Conservation (phyloP, 1,140 invertebrate species). For the Pachyrhynchus sulphureomaculatus region DNA sequence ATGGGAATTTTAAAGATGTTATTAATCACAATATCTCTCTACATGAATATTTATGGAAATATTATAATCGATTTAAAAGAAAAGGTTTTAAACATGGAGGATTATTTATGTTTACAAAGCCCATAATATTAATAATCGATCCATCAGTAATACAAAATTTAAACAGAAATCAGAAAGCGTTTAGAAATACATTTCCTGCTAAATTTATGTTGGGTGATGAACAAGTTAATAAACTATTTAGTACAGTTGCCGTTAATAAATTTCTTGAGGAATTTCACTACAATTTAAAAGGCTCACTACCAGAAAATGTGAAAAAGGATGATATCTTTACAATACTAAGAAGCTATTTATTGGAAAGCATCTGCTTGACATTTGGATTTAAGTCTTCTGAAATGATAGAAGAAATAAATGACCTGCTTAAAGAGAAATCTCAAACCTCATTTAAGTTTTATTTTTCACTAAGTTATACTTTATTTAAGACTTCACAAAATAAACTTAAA, state of each 20-base stretch:
- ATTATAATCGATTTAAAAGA: constrained; percentile 36
- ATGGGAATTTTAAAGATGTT: constrained; percentile 34
- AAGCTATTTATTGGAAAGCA: constrained; percentile 13
- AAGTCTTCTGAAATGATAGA: constrained; percentile 5
- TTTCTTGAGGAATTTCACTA: constrained; percentile 17
- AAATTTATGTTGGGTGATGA: not conserved
- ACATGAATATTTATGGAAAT: constrained; percentile 36
- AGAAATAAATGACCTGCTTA: constrained; percentile 8
- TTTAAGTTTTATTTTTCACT: constrained; percentile 14
- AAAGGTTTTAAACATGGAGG: constrained; percentile 32
- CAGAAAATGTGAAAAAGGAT: constrained; percentile 6
- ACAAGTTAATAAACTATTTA: constrained; percentile 14
- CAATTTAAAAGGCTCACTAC: not conserved
- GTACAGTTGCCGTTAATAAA: constrained; percentile 33
- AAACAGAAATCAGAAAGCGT: constrained; percentile 29
- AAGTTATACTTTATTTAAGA: constrained; percentile 13
- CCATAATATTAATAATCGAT: constrained; percentile 25
- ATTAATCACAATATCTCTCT: constrained; percentile 29
- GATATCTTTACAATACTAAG: not conserved
- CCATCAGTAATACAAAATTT: constrained; percentile 10
- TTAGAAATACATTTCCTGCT: constrained; percentile 22
- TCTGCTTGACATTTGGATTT: constrained; percentile 21
- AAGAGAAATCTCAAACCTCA: constrained; percentile 14
- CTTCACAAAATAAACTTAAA: not conserved
- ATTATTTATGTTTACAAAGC: constrained; percentile 35